phyloP scores from a whole-genome alignment of 2,797 vertebrate species.

The Babyrousa celebensis region DNA sequence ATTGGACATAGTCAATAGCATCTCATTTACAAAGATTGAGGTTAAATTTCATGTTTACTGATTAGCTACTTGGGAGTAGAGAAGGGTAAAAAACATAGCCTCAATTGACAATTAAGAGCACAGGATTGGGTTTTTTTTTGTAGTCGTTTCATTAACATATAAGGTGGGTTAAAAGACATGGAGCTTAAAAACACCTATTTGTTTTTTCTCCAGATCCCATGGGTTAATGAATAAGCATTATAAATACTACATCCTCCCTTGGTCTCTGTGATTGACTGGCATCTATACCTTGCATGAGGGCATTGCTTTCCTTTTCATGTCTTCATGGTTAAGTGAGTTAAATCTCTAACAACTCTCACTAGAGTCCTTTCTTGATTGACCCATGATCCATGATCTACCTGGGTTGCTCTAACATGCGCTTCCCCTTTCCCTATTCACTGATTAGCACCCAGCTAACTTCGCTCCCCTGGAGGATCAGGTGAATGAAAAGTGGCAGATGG shows the following conservation, averaged over 20 bases:
- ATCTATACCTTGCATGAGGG: neutral
- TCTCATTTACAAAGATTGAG: conserved; percentile 10
- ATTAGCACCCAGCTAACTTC: conserved; percentile 41
- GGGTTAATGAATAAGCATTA: conserved; percentile 1
- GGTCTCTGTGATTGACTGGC: neutral
- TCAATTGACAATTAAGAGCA: neutral
- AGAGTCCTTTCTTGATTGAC: conserved; percentile 42
- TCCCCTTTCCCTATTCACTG: neutral
- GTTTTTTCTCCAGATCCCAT: neutral
- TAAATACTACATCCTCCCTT: neutral
- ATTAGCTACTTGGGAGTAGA: conserved; percentile 3
- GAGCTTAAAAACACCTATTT: conserved; percentile 6
- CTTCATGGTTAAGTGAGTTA: conserved; percentile 26
- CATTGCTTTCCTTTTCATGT: neutral
- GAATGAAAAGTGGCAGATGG: conserved; percentile 39
- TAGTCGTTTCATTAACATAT: neutral
- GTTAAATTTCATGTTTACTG: conserved; percentile 26
- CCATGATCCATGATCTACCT: neutral
- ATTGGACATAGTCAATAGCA: neutral
- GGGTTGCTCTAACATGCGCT: neutral
- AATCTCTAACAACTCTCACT: neutral
- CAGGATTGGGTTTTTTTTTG: neutral
- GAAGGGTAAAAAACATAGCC: neutral
- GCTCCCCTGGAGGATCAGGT: conserved; percentile 1
- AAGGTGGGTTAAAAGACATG: neutral